Evolutionary conservation across 2,888 invertebrate genomes (phyloP).

Genomic region (Orthonychiurus folsomi): DNA sequence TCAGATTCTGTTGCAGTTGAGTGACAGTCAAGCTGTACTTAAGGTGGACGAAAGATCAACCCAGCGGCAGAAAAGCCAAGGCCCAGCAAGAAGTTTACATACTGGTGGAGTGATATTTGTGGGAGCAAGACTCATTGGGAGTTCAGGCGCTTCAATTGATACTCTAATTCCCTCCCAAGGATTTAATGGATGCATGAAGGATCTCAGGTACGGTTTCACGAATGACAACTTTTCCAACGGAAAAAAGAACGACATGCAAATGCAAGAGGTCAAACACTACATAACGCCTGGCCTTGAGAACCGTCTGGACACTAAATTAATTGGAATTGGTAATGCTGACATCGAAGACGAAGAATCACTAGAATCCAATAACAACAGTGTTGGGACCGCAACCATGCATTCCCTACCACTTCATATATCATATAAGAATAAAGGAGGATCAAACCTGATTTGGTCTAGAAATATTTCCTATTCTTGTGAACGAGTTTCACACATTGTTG

Average conservation of each 20-base stretch:
- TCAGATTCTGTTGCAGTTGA: conserved; percentile 46
- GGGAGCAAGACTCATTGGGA: conserved; percentile 38
- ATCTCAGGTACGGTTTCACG: conserved; percentile 65
- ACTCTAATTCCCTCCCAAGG: conserved; percentile 51
- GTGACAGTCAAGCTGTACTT: conserved; percentile 38
- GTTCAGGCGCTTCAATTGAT: conserved; percentile 32
- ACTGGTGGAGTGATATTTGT: conserved; percentile 38
- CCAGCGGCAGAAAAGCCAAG: conserved; percentile 36
- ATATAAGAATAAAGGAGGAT: conserved; percentile 33
- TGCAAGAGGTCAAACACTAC: conserved; percentile 40
- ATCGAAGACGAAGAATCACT: conserved; percentile 26
- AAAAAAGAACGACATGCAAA: conserved; percentile 28
- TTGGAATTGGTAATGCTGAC: conserved; percentile 25
- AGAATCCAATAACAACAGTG: conserved; percentile 13
- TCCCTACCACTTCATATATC: conserved; percentile 36
- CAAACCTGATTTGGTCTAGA: conserved; percentile 35
- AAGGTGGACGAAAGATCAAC: conserved; percentile 39
- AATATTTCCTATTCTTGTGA: conserved; percentile 40
- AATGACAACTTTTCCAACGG: conserved; percentile 43
- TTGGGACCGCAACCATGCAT: conserved; percentile 22
- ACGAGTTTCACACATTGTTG: conserved; percentile 43
- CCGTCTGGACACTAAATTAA: conserved; percentile 23
- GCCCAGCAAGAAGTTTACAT: conserved; percentile 36
- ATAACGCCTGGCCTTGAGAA: conserved; percentile 35
- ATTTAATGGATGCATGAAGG: conserved; percentile 85